These are phyloP conservation scores for Tragelaphus buxtoni DNA, from an alignment of 2,113 vertebrate genomes.

Conservation along the genomic window DNA sequence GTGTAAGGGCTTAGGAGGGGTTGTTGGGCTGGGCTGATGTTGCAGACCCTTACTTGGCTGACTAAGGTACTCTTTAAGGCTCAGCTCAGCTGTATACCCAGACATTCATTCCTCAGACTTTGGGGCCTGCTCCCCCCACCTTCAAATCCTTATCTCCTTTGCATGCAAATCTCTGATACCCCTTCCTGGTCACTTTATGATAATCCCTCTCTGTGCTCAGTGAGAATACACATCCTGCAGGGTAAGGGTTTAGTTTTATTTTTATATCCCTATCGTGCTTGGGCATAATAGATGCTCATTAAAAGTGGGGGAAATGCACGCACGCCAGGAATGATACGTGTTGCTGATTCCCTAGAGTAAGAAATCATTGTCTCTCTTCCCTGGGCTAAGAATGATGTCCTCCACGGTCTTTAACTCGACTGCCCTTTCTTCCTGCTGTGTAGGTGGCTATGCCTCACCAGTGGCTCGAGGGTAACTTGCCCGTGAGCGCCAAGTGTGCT, in stretches of 20 bases:
- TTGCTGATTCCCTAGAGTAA: background rate
- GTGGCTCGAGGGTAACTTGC: constrained; percentile 97
- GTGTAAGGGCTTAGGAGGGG: background rate
- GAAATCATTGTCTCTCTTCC: background rate
- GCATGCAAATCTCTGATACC: background rate
- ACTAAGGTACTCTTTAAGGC: background rate
- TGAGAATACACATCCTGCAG: background rate
- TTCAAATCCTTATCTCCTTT: background rate
- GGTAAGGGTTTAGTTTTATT: background rate
- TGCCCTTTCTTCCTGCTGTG: background rate
- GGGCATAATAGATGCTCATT: background rate
- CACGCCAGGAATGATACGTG: rapidly evolving
- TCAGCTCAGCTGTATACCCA: background rate
- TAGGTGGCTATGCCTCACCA: constrained; percentile 99
- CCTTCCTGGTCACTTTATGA: background rate
- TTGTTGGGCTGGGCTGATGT: background rate
- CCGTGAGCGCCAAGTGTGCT: constrained; percentile 96
- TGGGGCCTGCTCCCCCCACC: background rate
- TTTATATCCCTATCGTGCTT: background rate
- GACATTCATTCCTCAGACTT: background rate
- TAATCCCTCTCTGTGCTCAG: background rate
- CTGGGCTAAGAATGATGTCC: background rate
- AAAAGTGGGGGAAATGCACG: background rate
- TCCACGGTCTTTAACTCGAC: background rate
- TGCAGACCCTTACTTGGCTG: background rate